Conservation (phyloP, 2,888 invertebrate genomes). For the Himalopsyche anomala region DNA sequence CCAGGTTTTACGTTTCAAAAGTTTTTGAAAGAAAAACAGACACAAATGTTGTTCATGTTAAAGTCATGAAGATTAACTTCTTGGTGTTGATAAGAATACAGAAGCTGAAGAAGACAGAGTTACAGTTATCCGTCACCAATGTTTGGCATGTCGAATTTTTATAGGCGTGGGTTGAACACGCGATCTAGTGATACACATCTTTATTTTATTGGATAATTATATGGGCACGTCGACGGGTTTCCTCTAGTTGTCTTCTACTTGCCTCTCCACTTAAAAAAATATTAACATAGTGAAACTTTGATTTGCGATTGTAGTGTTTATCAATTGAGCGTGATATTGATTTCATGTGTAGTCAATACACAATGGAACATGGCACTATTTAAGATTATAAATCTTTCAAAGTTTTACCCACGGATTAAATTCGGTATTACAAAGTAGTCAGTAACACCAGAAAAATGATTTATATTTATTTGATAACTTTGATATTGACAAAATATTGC, state of each 20-base stretch:
- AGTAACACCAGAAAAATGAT: too few species aligned
- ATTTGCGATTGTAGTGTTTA: background rate
- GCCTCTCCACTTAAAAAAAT: slow-evolving; percentile 44
- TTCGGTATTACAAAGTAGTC: too few species aligned
- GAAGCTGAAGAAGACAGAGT: background rate
- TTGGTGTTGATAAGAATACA: too few species aligned
- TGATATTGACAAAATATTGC: too few species aligned
- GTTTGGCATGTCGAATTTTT: slow-evolving; percentile 16
- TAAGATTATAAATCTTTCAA: too few species aligned
- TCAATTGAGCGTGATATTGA: background rate
- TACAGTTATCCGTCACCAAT: background rate
- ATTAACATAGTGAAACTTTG: slow-evolving; percentile 42
- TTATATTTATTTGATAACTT: too few species aligned
- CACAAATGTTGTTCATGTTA: too few species aligned
- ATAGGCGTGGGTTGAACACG: slow-evolving; percentile 49
- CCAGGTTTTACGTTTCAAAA: too few species aligned
- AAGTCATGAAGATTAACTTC: too few species aligned
- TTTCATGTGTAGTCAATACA: background rate
- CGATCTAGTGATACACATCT: slow-evolving; percentile 52
- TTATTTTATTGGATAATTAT: slow-evolving; percentile 59
- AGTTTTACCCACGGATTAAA: too few species aligned
- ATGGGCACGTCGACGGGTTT: slow-evolving; percentile 50
- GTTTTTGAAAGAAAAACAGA: too few species aligned
- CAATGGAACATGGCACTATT: background rate
- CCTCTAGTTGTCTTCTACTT: slow-evolving; percentile 33